Percentiles rank a stretch among this genome's conserved stretches.
These are phyloP conservation scores for Myotis daubentonii DNA, from an alignment of 2,797 vertebrate genomes.

Conservation along the genomic window DNA sequence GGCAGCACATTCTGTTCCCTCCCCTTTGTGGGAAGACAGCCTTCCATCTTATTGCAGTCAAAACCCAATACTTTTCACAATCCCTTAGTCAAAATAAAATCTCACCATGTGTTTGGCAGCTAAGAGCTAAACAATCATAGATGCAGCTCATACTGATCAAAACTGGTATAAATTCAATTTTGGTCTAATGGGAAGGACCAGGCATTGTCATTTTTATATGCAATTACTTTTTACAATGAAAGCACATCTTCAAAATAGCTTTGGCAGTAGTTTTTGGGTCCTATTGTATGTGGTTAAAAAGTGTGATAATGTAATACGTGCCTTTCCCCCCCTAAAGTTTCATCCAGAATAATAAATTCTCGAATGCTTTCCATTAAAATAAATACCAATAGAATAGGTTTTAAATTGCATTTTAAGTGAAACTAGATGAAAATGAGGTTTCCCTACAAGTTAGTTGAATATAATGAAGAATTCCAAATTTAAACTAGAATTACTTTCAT, in stretches of 20 bases:
- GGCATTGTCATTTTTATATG: slow-evolving; percentile 53
- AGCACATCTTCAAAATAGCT: slow-evolving; percentile 52
- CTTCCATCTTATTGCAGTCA: background rate
- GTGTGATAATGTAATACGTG: background rate
- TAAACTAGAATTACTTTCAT: slow-evolving; percentile 51
- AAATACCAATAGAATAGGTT: slow-evolving; percentile 31
- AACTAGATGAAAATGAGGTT: slow-evolving; percentile 43
- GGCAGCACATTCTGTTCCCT: slow-evolving; percentile 15
- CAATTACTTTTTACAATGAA: slow-evolving; percentile 48
- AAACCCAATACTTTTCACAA: slow-evolving; percentile 6
- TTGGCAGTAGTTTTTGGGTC: slow-evolving; percentile 16
- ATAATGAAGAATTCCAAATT: slow-evolving; percentile 41
- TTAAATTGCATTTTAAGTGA: slow-evolving; percentile 28
- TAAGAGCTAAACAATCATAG: slow-evolving; percentile 46
- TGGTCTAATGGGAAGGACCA: background rate
- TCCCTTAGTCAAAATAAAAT: slow-evolving; percentile 54
- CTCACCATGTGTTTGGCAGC: background rate
- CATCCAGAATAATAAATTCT: slow-evolving; percentile 49
- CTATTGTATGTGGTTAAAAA: background rate
- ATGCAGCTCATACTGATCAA: background rate
- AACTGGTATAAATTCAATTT: slow-evolving; percentile 63
- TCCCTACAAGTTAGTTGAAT: slow-evolving; percentile 39
- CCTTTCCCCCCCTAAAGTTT: slow-evolving; percentile 25
- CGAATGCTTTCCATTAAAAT: slow-evolving; percentile 52
- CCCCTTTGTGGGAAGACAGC: background rate